These are phyloP conservation scores for Papilio xuthus DNA, from an alignment of 1,140 invertebrate genomes.

Conservation along the genomic window DNA sequence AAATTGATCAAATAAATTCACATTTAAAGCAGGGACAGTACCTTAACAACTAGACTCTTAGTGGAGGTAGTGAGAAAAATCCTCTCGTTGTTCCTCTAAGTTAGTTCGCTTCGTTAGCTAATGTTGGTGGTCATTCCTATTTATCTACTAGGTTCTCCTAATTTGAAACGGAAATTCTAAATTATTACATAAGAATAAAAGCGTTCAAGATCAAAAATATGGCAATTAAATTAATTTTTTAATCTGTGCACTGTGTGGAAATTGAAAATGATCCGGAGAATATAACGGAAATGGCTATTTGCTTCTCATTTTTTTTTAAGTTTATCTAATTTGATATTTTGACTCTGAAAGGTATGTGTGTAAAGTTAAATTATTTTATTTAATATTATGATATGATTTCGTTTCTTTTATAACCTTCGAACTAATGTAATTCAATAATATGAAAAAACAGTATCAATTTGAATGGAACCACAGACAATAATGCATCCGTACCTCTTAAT, in stretches of 20 bases:
- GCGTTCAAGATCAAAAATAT: too few species aligned
- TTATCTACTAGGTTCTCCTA: too few species aligned
- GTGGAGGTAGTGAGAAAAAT: too few species aligned
- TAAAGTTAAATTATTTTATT: not conserved
- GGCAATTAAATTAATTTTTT: not conserved
- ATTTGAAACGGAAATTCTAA: too few species aligned
- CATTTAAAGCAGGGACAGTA: too few species aligned
- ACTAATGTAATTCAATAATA: not conserved
- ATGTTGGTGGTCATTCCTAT: too few species aligned
- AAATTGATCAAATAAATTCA: too few species aligned
- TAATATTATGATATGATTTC: not conserved
- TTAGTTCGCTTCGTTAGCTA: too few species aligned
- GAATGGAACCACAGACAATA: constrained; percentile 33
- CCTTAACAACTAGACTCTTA: too few species aligned
- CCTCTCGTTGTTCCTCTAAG: too few species aligned
- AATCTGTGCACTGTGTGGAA: not conserved
- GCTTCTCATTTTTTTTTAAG: not conserved
- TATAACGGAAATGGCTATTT: not conserved
- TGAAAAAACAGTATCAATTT: constrained; percentile 2
- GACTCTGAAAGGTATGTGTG: not conserved
- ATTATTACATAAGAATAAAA: too few species aligned
- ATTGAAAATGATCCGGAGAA: constrained; percentile 8
- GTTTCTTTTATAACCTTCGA: not conserved
- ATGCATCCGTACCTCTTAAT: constrained; percentile 31
- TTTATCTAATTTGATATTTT: not conserved